These are phyloP conservation scores for Euphonia xanthogaster DNA, from an alignment of 2,797 vertebrate species.

Conservation along the genomic window DNA sequence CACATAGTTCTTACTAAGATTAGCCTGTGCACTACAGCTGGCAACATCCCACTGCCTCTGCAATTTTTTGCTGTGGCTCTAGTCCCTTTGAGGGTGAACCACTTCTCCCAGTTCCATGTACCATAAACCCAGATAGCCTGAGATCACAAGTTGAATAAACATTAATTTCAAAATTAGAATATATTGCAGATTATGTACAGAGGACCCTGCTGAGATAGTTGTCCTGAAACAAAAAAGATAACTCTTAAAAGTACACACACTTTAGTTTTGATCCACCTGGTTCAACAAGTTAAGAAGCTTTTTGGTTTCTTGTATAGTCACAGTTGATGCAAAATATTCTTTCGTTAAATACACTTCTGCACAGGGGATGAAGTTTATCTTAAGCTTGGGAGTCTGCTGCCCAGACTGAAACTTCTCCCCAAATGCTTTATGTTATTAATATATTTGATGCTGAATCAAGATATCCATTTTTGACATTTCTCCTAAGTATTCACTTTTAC, in stretches of 20 bases:
- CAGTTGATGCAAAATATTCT: background rate
- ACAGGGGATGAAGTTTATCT: background rate
- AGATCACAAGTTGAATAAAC: background rate
- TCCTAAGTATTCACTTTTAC: background rate
- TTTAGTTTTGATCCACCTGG: background rate
- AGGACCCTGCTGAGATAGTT: background rate
- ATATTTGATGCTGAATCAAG: background rate
- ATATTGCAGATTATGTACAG: background rate
- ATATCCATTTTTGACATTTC: background rate
- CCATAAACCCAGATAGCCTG: background rate
- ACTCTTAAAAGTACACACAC: rapidly evolving
- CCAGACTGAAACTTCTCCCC: background rate
- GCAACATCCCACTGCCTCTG: background rate
- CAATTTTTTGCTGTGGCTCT: background rate
- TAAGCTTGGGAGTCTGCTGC: background rate
- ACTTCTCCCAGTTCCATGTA: background rate
- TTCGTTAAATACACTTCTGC: background rate
- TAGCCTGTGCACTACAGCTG: background rate
- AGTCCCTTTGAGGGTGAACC: background rate
- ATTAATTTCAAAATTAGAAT: background rate
- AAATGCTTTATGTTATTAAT: background rate
- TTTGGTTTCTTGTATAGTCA: rapidly evolving
- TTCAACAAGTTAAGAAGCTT: background rate
- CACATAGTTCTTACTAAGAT: background rate
- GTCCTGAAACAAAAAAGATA: background rate